These are phyloP conservation scores for Odontothrips loti DNA, from an alignment of 2,888 invertebrate genomes.

Conservation along the genomic window DNA sequence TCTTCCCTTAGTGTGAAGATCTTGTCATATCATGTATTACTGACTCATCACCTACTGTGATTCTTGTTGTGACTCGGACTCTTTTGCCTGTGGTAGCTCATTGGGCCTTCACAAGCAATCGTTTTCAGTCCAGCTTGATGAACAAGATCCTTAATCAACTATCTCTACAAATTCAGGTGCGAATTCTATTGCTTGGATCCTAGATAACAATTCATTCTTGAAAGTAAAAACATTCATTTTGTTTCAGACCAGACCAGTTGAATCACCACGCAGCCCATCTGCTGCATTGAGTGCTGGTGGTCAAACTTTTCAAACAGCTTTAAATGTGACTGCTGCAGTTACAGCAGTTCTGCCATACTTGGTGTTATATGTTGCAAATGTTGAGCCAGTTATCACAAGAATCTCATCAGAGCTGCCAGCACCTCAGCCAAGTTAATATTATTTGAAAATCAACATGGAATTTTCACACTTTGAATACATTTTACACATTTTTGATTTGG, in stretches of 20 bases:
- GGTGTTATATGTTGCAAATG: slow-evolving; percentile 45
- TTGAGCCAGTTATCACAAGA: slow-evolving; percentile 42
- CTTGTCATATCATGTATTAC: slow-evolving; percentile 56
- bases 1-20: slow-evolving; percentile 51
- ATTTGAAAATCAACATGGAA: background rate
- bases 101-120: slow-evolving; percentile 56
- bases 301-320: slow-evolving; percentile 42
- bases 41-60: slow-evolving; percentile 54
- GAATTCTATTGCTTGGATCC: slow-evolving; percentile 9
- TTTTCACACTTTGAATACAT: background rate
- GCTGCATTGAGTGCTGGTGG: background rate
- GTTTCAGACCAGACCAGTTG: background rate
- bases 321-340: slow-evolving; percentile 44
- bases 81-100: slow-evolving; percentile 60
- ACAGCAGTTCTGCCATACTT: slow-evolving; percentile 48
- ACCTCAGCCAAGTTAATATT: slow-evolving; percentile 42
- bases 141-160: slow-evolving; percentile 44
- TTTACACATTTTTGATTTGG: background rate
- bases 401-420: slow-evolving; percentile 35
- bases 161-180: slow-evolving; percentile 38
- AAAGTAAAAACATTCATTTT: slow-evolving; percentile 38
- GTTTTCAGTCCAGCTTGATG: slow-evolving; percentile 54
- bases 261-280: background rate
- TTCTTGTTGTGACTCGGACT: slow-evolving; percentile 52
- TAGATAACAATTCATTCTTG: slow-evolving; percentile 41